Evolutionary conservation across 2,888 invertebrate genomes (phyloP), one percentile per base, ranked within the genome.

Genomic region (Timandra comae): DNA sequence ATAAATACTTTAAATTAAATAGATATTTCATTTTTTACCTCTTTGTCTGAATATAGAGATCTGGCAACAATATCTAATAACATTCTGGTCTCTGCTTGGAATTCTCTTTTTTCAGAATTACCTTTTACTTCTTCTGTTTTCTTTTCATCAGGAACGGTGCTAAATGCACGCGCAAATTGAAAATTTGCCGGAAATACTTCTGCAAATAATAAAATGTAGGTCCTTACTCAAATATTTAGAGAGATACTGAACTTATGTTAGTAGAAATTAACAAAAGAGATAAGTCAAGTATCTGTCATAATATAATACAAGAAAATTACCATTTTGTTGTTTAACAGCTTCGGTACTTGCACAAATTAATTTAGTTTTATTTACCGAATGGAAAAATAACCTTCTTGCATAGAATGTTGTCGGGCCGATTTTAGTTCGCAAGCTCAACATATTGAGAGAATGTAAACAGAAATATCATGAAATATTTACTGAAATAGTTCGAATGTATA

Each of bases 71-170:
- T 99, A 70, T 99, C 97, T 29, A 99, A 79, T 23, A 99, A 74
- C 93, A 97, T 97, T 41, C 93, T 88, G 0, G 98, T 99, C 85
- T 99, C 99, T 0, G 99, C 98, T 75, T 98, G 96, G 70, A 99
- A 99, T 69, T 98, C 97, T 78, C 93, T 93, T 63, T 92, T 93
- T 55, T 91, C 90, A 9, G 91, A 88, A 74, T 75, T 84, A 63
- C 88, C 88, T 68, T 84, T 87, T 38, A 80, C 63, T 60, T 66
- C 80, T 73, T 88, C 88, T 12, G 43, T 48, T 19, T 49, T 42
- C 34, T 69, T 58, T 32, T 67, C 49, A 51, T 75, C 71, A 20
- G 67, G 46, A 12, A 54, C 72, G 8, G 71, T 70, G 48, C 67
- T 72, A 41, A 59, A 72, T 10, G 41, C 44, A 48, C 56, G 58